Conservation (phyloP, 2,797 vertebrate species). For the Smutsia temminckii region DNA sequence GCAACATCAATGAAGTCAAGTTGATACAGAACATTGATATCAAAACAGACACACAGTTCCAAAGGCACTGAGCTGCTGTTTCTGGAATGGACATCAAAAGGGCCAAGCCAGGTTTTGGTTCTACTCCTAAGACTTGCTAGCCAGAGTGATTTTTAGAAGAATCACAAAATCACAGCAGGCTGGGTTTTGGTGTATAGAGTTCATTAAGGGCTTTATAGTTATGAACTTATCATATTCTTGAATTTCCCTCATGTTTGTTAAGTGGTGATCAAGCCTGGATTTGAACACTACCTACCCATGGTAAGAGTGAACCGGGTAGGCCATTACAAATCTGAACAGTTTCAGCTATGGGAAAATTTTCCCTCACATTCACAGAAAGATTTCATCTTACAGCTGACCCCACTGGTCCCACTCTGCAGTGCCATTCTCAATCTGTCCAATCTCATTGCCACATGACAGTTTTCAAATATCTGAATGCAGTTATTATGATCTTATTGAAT, state of each 20-base stretch:
- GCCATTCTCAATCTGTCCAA: neutral
- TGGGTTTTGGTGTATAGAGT: neutral
- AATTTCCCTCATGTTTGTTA: neutral
- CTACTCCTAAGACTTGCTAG: neutral
- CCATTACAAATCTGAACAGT: neutral
- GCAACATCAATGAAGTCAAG: neutral
- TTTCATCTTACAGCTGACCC: neutral
- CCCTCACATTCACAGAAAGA: neutral
- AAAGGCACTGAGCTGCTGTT: neutral
- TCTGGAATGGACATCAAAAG: neutral
- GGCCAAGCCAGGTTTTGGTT: neutral
- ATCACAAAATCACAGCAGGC: neutral
- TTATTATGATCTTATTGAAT: neutral
- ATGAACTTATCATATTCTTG: neutral
- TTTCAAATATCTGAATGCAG: neutral
- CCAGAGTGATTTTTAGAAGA: neutral
- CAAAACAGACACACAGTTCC: neutral
- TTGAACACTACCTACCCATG: neutral
- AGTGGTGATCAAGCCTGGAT: neutral
- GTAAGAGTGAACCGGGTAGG: neutral
- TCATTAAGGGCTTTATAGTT: neutral
- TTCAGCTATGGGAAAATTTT: neutral
- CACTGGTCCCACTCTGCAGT: neutral
- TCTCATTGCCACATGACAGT: neutral
- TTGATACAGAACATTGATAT: neutral